Evolutionary conservation across 2,888 invertebrate species (phyloP), one percentile per base, ranked within the genome.

Genomic region (Gari tellinella): DNA sequence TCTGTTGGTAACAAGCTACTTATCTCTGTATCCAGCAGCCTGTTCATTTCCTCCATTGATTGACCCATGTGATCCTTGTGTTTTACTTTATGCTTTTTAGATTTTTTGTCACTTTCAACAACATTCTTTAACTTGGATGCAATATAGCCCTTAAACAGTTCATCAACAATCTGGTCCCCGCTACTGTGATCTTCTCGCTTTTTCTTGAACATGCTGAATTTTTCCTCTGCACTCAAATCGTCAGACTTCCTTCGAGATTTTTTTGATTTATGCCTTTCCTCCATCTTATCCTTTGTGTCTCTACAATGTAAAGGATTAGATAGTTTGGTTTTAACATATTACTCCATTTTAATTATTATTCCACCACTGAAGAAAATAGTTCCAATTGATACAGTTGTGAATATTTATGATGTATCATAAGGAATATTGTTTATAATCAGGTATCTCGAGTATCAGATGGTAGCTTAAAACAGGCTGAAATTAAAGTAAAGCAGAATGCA

Each of bases 101-200:
- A 65, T 43, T 45, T 26, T n/a, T 77, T 62, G 37, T 73, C 70
- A 21, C 51, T 57, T 45, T 78, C 80, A 23, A 79, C 79, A 26
- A 83, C 82, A 51, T 85, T 67, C 41, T 81, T 72, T 66, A 85
- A 80, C 64, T 87, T 88, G 10, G 80, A 62, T 7, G 87, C 79
- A 52, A 87, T 74, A 51, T 87, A 87, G 55, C 86, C 87, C 70
- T 86, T 86, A 63, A 88, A 88, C 38, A 88, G 73, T 57, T 88
- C 84, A 75, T 87, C 86, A 40, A 88, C 88, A 64, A 86, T 82
- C 12, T 65, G 43, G 41, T 75, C 75, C 56, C 70, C 72, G 10
- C 56, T 65, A 37, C 66, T 72, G 12, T 41, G 62, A 15, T 68
- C 66, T 56, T 62, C 69, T 56, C 76, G 53, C 58, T 80, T 72